These are phyloP conservation scores for Drosophila ironensis DNA, from an alignment of 1,140 invertebrate species.

Conservation along the genomic window DNA sequence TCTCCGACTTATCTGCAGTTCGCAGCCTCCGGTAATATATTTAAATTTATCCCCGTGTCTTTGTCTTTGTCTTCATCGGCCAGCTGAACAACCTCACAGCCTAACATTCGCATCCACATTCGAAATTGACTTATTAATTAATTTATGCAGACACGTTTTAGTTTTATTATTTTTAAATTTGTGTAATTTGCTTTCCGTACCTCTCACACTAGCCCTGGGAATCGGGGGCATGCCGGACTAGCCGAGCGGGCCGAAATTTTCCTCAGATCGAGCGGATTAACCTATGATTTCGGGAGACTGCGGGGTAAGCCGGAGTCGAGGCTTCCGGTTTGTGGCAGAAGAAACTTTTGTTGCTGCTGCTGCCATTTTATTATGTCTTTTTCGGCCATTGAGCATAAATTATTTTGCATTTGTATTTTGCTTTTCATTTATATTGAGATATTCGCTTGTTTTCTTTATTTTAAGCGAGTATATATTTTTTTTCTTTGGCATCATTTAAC, in stretches of 20 bases:
- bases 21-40: constrained; percentile 36
- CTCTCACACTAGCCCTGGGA: background rate
- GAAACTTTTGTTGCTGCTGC: constrained; percentile 38
- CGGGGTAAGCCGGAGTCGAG: constrained; percentile 23
- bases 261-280: constrained; percentile 16
- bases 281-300: constrained; percentile 3
- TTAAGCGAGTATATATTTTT: constrained; percentile 17
- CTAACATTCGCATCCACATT: constrained; percentile 44
- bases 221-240: constrained; percentile 7
- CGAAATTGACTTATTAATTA: constrained; percentile 81
- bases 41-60: constrained; percentile 35
- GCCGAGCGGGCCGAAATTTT: background rate
- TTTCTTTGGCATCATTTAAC: constrained; percentile 34
- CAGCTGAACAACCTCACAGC: too few relatives aligned
- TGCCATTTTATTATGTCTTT: constrained; percentile 39
- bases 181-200: constrained; percentile 68
- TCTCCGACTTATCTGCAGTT: constrained; percentile 34
- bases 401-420: constrained; percentile 56
- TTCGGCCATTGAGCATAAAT: constrained; percentile 71
- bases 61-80: constrained; percentile 12
- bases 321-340: constrained; percentile 28
- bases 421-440: constrained; percentile 59
- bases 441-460: constrained; percentile 32
- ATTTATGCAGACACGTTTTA: constrained; percentile 82
- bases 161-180: constrained; percentile 80